Percentiles rank a stretch among this genome's conserved stretches.
Evolutionary conservation across 2,888 invertebrate species (phyloP).

Genomic region (Eupithecia exiguata): DNA sequence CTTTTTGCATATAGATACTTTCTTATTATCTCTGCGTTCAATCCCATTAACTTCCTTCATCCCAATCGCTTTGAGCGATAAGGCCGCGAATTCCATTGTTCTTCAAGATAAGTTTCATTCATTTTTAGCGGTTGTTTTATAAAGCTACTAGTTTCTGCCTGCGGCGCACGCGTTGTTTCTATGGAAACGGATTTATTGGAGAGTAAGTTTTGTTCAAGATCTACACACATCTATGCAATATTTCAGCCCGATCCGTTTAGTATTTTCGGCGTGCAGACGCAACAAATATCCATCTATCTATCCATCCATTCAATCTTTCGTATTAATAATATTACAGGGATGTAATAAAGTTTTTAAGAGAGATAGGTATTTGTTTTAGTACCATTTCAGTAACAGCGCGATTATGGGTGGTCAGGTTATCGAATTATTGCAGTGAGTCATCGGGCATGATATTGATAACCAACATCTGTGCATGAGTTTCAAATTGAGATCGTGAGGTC

Average conservation of each 20-base stretch:
- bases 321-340: too few relatives aligned
- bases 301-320: background rate
- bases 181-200: background rate
- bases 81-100: background rate
- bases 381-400: background rate
- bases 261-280: too few relatives aligned
- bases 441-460: background rate
- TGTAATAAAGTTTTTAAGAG: background rate
- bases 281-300: too few relatives aligned
- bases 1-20: background rate
- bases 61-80: background rate
- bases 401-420: background rate
- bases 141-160: too few relatives aligned
- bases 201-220: too few relatives aligned
- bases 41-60: background rate
- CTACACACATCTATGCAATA: too few relatives aligned
- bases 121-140: too few relatives aligned
- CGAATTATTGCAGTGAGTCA: slow-evolving; percentile 9
- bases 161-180: background rate
- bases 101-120: too few relatives aligned
- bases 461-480: slow-evolving; percentile 7
- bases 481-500: slow-evolving; percentile 4
- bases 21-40: background rate
- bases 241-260: too few relatives aligned
- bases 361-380: background rate